A percentile compares a stretch with the other conserved stretches of the same genome.
phyloP scores from a whole-genome alignment of 1,140 invertebrate genomes.

The Dendrolimus punctatus region DNA sequence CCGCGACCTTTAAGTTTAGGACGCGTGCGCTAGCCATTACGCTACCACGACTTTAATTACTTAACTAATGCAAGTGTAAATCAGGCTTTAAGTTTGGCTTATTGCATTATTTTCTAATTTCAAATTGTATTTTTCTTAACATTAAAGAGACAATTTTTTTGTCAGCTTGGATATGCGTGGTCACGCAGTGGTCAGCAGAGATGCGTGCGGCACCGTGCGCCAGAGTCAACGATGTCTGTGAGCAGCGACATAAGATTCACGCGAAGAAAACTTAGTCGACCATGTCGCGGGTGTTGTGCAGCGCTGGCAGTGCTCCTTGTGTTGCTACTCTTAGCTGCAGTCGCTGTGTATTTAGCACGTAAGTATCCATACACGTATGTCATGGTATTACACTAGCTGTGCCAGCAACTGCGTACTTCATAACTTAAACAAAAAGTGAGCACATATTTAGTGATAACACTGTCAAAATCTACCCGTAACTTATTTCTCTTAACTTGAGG shows the following conservation, averaged over 20 bases:
- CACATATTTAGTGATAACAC: too few species aligned
- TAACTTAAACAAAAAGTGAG: neutral
- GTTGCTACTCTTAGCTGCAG: slow-evolving; percentile 83
- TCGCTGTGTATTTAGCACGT: slow-evolving; percentile 91
- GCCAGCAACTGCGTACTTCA: too few species aligned
- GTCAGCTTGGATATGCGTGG: slow-evolving; percentile 60
- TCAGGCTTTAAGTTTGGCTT: too few species aligned
- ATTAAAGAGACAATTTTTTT: slow-evolving; percentile 4
- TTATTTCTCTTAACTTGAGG: too few species aligned
- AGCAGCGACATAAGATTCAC: slow-evolving; percentile 90
- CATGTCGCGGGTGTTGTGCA: slow-evolving; percentile 87
- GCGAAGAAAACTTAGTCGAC: slow-evolving; percentile 82
- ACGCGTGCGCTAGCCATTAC: too few species aligned
- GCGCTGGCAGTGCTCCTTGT: slow-evolving; percentile 87
- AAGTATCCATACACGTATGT: slow-evolving; percentile 64
- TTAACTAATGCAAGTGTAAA: too few species aligned
- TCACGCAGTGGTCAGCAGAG: slow-evolving; percentile 39
- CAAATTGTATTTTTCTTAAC: too few species aligned
- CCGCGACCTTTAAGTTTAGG: too few species aligned
- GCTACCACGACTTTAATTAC: too few species aligned
- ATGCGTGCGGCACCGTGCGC: slow-evolving; percentile 40
- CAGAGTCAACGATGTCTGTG: slow-evolving; percentile 83
- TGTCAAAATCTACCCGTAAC: too few species aligned
- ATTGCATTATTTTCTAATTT: too few species aligned
- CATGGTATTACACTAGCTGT: too few species aligned